Conservation (phyloP, 2,797 vertebrate species). For the Pseudochirops corinnae region DNA sequence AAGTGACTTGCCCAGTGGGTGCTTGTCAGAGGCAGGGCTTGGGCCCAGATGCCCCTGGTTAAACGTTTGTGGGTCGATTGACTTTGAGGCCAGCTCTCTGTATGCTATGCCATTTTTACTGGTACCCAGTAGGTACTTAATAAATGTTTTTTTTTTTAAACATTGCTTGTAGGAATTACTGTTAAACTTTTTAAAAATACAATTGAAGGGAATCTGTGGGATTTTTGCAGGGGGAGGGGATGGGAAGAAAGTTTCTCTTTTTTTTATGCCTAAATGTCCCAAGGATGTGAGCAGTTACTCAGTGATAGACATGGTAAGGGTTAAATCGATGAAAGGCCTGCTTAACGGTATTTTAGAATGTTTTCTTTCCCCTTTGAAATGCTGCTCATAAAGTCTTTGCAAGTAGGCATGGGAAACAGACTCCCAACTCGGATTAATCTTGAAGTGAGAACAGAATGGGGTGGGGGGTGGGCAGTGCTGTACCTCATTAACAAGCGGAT, state of each 20-base stretch:
- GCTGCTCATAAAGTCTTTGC: background rate
- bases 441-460: constrained; percentile 14
- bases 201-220: background rate
- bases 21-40: background rate
- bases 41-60: background rate
- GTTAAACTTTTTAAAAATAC: background rate
- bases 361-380: background rate
- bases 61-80: background rate
- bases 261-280: constrained; percentile 11
- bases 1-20: background rate
- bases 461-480: background rate
- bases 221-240: background rate
- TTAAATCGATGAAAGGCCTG: constrained; percentile 16
- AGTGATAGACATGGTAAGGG: constrained; percentile 35
- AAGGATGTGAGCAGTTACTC: constrained; percentile 34
- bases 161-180: background rate
- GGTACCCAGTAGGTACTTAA: background rate
- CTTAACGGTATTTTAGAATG: background rate
- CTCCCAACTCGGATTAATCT: constrained; percentile 1
- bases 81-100: background rate
- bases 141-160: background rate
- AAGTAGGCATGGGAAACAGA: constrained; percentile 1
- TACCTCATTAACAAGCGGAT: background rate
- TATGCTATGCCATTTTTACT: background rate
- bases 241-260: background rate